Conservation (phyloP, 2,888 invertebrate genomes). For the Macaria notata region DNA sequence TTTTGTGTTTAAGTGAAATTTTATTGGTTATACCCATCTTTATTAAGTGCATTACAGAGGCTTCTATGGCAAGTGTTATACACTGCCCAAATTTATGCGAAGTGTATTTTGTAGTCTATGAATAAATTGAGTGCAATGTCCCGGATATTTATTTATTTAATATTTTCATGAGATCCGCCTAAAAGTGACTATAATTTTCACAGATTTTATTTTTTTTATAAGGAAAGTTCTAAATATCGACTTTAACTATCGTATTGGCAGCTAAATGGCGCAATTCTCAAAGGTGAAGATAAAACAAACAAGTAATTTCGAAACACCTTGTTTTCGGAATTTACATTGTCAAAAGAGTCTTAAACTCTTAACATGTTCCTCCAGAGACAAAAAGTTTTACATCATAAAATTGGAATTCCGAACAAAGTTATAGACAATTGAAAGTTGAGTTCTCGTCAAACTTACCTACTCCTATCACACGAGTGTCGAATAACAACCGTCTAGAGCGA, state of each 20-base stretch:
- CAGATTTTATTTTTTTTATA: too few relatives aligned
- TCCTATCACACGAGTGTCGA: slow-evolving; percentile 28
- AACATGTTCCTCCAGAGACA: slow-evolving; percentile 4
- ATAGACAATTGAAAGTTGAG: slow-evolving; percentile 29
- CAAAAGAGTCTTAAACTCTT: not conserved
- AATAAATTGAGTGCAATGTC: too few relatives aligned
- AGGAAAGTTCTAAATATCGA: too few relatives aligned
- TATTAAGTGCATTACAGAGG: slow-evolving; percentile 54
- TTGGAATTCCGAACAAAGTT: slow-evolving; percentile 25
- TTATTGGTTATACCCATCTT: slow-evolving; percentile 73
- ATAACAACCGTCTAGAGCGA: slow-evolving; percentile 29
- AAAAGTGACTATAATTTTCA: too few relatives aligned
- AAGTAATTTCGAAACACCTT: slow-evolving; percentile 3
- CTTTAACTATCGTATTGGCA: too few relatives aligned
- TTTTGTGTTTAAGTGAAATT: slow-evolving; percentile 80
- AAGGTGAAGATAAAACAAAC: not conserved
- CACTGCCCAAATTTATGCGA: too few relatives aligned
- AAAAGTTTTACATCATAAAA: slow-evolving; percentile 12
- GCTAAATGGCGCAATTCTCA: not conserved
- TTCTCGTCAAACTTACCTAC: slow-evolving; percentile 26
- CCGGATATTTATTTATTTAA: too few relatives aligned
- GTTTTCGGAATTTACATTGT: slow-evolving; percentile 1
- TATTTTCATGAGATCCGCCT: too few relatives aligned
- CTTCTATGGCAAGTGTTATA: too few relatives aligned
- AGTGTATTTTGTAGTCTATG: too few relatives aligned